phyloP scores from a whole-genome alignment of 2,113 vertebrate species.

The Poecile atricapillus region DNA sequence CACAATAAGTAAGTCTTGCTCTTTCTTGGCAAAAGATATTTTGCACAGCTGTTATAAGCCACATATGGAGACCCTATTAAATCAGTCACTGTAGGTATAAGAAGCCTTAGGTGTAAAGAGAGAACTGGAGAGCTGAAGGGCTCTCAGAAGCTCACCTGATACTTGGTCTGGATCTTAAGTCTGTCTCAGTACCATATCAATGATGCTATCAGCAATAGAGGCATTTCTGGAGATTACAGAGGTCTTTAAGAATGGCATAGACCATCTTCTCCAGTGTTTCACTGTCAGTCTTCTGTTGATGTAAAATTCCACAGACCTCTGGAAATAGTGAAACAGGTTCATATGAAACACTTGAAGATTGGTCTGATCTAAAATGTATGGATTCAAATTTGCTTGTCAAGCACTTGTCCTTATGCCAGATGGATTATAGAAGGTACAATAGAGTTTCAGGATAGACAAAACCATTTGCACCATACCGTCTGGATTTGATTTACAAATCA shows the following conservation, averaged over 20 bases:
- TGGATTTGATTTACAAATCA: slow-evolving; percentile 4
- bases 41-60: not conserved
- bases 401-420: not conserved
- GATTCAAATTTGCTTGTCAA: not conserved
- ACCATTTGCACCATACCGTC: not conserved
- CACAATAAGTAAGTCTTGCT: not conserved
- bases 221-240: not conserved
- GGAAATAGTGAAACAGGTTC: not conserved
- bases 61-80: not conserved
- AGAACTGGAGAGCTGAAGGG: not conserved
- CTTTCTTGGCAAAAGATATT: not conserved
- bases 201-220: not conserved
- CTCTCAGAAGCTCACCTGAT: not conserved
- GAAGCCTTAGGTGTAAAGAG: not conserved
- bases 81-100: not conserved
- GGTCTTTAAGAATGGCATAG: not conserved
- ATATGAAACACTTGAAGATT: not conserved
- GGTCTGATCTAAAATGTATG: not conserved
- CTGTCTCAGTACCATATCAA: not conserved
- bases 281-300: fast-evolving
- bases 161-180: not conserved
- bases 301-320: not conserved
- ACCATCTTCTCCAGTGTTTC: not conserved
- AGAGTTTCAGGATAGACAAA: not conserved
- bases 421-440: not conserved